Evolutionary conservation across 2,888 invertebrate genomes (phyloP).

Genomic region (Phyllotreta striolata): DNA sequence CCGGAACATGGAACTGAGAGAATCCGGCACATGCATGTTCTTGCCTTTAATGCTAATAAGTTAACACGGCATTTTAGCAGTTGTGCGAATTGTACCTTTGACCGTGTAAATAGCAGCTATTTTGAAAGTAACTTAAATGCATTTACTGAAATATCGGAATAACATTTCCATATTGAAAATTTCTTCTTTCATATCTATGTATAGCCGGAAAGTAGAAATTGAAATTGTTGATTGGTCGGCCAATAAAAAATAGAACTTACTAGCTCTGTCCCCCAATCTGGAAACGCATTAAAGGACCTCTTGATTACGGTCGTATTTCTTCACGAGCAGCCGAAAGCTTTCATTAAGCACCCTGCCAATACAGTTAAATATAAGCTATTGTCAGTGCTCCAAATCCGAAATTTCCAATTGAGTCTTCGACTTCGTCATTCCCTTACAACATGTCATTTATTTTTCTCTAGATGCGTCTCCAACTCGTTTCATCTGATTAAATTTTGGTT

Average conservation of each 20-base stretch:
- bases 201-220: too few relatives aligned
- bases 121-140: too few relatives aligned
- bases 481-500: not conserved
- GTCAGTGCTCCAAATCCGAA: conserved; percentile 51
- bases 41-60: too few relatives aligned
- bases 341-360: conserved; percentile 57
- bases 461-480: conserved; percentile 27
- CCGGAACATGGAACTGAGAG: too few relatives aligned
- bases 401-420: conserved; percentile 57
- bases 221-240: conserved; percentile 52
- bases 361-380: conserved; percentile 58
- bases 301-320: conserved; percentile 61
- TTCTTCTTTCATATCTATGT: too few relatives aligned
- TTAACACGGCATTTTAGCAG: too few relatives aligned
- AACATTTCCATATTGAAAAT: too few relatives aligned
- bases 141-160: too few relatives aligned
- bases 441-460: conserved; percentile 52
- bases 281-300: conserved; percentile 59
- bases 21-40: too few relatives aligned
- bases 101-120: too few relatives aligned
- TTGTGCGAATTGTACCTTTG: too few relatives aligned
- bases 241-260: conserved; percentile 57
- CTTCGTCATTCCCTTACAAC: conserved; percentile 55
- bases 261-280: conserved; percentile 57
- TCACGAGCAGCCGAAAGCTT: conserved; percentile 56